Percentiles rank a stretch among this genome's conserved stretches.
These are phyloP conservation scores for Opisthocomus hoazin DNA, from an alignment of 2,113 vertebrate genomes.

Conservation along the genomic window DNA sequence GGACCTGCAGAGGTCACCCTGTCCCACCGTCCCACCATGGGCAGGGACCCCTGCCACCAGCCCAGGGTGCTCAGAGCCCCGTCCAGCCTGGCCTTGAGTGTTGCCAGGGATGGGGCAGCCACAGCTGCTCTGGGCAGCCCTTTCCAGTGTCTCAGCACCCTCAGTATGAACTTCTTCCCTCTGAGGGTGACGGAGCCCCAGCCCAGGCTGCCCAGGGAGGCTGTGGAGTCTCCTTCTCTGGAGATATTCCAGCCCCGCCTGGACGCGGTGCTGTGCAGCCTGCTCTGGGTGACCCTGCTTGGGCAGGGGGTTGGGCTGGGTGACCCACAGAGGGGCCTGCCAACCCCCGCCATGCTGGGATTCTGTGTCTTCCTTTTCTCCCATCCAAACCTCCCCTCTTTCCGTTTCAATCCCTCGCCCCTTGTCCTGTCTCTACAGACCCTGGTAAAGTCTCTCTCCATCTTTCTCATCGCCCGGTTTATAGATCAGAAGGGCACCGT, in stretches of 20 bases:
- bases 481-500: too few relatives aligned
- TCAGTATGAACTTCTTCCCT: too few relatives aligned
- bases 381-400: neutral
- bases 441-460: neutral
- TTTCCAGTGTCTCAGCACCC: neutral
- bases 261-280: too few relatives aligned
- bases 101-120: neutral
- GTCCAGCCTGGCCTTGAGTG: neutral
- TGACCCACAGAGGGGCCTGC: too few relatives aligned
- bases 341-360: too few relatives aligned
- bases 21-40: neutral
- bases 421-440: neutral
- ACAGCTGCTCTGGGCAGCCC: neutral
- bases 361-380: too few relatives aligned
- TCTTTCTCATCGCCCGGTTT: neutral
- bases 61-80: neutral
- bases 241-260: too few relatives aligned
- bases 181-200: too few relatives aligned
- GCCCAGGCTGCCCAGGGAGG: too few relatives aligned
- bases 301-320: too few relatives aligned
- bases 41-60: neutral
- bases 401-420: neutral
- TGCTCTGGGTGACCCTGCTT: too few relatives aligned
- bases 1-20: neutral
- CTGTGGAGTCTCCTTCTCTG: too few relatives aligned